These are phyloP conservation scores for Phlogophora meticulosa DNA, from an alignment of 2,888 invertebrate species.

Conservation along the genomic window DNA sequence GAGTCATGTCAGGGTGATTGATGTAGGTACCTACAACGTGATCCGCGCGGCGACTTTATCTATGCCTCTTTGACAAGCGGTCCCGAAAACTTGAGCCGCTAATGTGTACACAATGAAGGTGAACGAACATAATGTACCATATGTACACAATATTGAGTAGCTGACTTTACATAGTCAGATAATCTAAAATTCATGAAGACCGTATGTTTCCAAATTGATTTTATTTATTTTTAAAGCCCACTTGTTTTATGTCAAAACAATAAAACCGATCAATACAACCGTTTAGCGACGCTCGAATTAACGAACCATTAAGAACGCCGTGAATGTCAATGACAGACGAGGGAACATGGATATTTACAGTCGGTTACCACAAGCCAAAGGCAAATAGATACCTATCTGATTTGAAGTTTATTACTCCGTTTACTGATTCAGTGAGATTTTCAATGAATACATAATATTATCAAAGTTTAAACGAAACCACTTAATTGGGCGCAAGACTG, in stretches of 20 bases:
- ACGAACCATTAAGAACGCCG: constrained; percentile 79
- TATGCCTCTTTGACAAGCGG: constrained; percentile 80
- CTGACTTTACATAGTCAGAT: not conserved
- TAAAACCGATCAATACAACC: constrained; percentile 72
- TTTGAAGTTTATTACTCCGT: constrained; percentile 71
- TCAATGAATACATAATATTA: constrained; percentile 45
- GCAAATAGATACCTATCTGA: constrained; percentile 68
- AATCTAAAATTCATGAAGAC: constrained; percentile 14
- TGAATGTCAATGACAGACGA: constrained; percentile 79
- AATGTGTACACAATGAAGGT: constrained; percentile 75
- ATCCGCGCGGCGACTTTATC: constrained; percentile 85
- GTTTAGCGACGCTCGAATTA: constrained; percentile 78
- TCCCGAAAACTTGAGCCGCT: constrained; percentile 77
- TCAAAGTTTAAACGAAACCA: constrained; percentile 45
- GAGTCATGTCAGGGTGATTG: constrained; percentile 89
- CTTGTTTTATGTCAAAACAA: constrained; percentile 66
- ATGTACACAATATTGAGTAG: constrained; percentile 7
- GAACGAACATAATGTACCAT: constrained; percentile 43
- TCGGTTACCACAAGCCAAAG: constrained; percentile 67
- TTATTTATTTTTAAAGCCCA: constrained; percentile 33
- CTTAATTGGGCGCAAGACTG: constrained; percentile 45
- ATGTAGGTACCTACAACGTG: constrained; percentile 83
- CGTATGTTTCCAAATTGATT: constrained; percentile 7
- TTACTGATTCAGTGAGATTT: constrained; percentile 59
- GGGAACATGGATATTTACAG: constrained; percentile 75